phyloP scores from a whole-genome alignment of 1,140 invertebrate genomes.

The Bombus superbus region DNA sequence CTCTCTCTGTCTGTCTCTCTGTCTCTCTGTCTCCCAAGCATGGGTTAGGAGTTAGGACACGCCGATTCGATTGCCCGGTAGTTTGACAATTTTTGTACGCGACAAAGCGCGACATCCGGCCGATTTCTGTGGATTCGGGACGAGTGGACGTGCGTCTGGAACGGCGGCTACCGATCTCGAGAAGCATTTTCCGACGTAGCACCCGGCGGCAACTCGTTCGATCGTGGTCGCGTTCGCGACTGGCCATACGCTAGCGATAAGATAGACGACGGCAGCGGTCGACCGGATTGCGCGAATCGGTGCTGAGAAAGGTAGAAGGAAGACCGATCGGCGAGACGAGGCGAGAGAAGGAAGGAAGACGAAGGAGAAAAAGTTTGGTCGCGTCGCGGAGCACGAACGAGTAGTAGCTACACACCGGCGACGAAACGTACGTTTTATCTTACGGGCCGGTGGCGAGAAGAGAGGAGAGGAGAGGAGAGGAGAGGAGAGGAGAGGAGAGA shows the following conservation, averaged over 20 bases:
- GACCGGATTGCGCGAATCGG: neutral
- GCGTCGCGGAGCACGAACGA: neutral
- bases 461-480: neutral
- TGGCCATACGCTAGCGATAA: neutral
- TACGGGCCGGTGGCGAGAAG: neutral
- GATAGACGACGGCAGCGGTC: neutral
- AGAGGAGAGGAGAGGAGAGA: neutral
- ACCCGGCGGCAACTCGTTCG: neutral
- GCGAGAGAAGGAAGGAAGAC: neutral
- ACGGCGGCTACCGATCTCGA: neutral
- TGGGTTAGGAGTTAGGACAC: neutral
- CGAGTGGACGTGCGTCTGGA: neutral
- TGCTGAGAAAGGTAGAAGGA: neutral
- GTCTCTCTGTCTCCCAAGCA: neutral
- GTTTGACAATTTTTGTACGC: neutral
- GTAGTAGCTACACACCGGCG: neutral
- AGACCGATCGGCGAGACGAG: neutral
- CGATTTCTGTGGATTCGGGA: neutral
- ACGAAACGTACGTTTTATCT: neutral
- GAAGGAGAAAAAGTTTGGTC: neutral
- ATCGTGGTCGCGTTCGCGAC: neutral
- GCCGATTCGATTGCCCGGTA: slow-evolving; percentile 8
- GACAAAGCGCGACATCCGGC: neutral
- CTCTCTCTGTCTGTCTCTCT: neutral
- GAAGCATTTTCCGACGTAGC: neutral